Conservation (phyloP, 2,797 vertebrate genomes). For the Neostethus bicornis region DNA sequence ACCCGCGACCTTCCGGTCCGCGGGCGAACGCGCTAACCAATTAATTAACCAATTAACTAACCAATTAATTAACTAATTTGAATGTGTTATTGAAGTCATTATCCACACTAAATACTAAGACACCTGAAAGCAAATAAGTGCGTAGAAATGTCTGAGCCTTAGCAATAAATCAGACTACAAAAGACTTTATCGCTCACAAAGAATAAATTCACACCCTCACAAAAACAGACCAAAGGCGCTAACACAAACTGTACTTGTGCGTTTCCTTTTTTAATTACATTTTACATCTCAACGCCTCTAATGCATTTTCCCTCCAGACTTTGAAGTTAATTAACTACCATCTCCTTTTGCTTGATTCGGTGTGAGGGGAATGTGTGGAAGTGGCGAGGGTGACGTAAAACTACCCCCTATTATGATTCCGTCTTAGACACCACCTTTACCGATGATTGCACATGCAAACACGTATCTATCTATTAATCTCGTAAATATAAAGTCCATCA, state of each 20-base stretch:
- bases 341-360: slow-evolving; percentile 80
- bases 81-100: background rate
- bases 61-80: no score
- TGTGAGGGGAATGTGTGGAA: slow-evolving; percentile 31
- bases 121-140: slow-evolving; percentile 21
- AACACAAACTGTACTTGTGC: slow-evolving; percentile 72
- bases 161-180: slow-evolving; percentile 13
- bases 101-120: background rate
- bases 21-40: no score
- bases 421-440: slow-evolving; percentile 55
- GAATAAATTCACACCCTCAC: slow-evolving; percentile 41
- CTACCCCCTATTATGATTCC: slow-evolving; percentile 74
- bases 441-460: slow-evolving; percentile 55
- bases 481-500: slow-evolving; percentile 9
- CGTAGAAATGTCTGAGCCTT: slow-evolving; percentile 13
- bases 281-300: slow-evolving; percentile 78
- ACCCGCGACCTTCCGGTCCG: no score
- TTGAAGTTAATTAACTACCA: slow-evolving; percentile 89
- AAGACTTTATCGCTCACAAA: slow-evolving; percentile 42
- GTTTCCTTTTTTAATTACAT: slow-evolving; percentile 89
- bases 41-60: no score
- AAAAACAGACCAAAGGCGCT: slow-evolving; percentile 42
- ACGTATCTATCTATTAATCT: slow-evolving; percentile 4
- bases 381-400: slow-evolving; percentile 43
- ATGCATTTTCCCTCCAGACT: slow-evolving; percentile 82